Evolutionary conservation across 2,888 invertebrate species (phyloP), one percentile per base, ranked within the genome.

Genomic region (Torymus texanus): DNA sequence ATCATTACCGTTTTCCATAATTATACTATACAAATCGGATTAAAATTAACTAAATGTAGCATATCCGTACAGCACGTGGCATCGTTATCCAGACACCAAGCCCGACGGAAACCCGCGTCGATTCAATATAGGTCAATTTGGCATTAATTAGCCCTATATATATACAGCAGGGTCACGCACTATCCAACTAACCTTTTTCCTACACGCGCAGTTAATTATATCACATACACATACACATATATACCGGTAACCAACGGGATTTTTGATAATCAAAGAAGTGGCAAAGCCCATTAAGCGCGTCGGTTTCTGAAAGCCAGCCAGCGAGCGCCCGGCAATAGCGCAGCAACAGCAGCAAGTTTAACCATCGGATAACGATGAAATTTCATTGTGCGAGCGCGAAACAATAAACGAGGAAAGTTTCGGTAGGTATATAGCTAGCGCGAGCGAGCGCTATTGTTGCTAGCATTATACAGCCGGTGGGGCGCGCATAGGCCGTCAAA

Each of bases 371-470:
- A 79, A 66, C 79, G 79, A 71, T 75, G 75, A 75, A 79, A 75
- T 79, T 75, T 75, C 71, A 71, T 61, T 70, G 75, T 75, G 75
- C 73, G 68, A 24, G 63, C 12, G 55, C 41, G 78, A 73, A 79
- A 79, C 79, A 75, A 79, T 75, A 79, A 79, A 79, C 75, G 75
- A 75, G 75, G 59, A 75, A 75, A 79, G 79, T 79, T 79, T 71
- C 55, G 59, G 79, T 8, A 8, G 41, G 29, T 29, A 41, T 8
- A 41, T 41, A 29, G 41, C 41, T 5, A 4, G 5, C 5, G 41
- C 41, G 41, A 4, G 14, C 13, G 72, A 21, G 21, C 53, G 74
- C 74, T 59, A 79, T 79, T 79, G 79, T 79, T 74, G 65, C 70
- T 74, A 61, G 65, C 62, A 67, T 78, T 72, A 73, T 55, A 59